These are phyloP conservation scores for Drosophila simulans DNA, from an alignment of 1,140 invertebrate species.

Conservation along the genomic window DNA sequence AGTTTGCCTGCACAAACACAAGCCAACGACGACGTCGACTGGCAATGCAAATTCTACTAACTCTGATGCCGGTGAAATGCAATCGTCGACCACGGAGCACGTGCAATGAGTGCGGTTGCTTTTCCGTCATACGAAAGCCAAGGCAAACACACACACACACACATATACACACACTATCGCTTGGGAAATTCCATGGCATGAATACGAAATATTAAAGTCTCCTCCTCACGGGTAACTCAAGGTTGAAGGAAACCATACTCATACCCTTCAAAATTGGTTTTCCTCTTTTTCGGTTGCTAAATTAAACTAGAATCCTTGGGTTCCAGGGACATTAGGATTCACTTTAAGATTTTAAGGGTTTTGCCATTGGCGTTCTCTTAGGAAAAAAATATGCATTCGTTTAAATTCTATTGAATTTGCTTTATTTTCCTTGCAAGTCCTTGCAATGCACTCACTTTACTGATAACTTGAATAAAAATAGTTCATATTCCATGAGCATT, in stretches of 20 bases:
- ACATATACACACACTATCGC: conserved; percentile 9
- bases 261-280: conserved; percentile 3
- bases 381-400: background rate
- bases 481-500: background rate
- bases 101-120: conserved; percentile 43
- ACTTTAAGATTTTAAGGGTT: background rate
- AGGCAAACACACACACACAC: conserved; percentile 32
- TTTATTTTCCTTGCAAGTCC: background rate
- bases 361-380: background rate
- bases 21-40: background rate
- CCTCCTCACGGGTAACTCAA: too few relatives aligned
- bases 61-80: conserved; percentile 60
- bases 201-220: conserved; percentile 37
- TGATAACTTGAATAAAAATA: background rate
- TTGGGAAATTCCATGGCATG: conserved; percentile 5
- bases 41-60: conserved; percentile 24
- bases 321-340: background rate
- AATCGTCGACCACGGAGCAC: conserved; percentile 66
- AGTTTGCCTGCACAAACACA: conserved; percentile 62
- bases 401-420: background rate
- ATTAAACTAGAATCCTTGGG: background rate
- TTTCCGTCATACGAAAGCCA: conserved; percentile 57
- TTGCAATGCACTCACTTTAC: too few relatives aligned
- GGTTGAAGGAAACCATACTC: background rate
- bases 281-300: background rate